Base-by-base conservation (phyloP, 2,888 invertebrate genomes). In the Dyspetes luteomarginatus region DNA sequence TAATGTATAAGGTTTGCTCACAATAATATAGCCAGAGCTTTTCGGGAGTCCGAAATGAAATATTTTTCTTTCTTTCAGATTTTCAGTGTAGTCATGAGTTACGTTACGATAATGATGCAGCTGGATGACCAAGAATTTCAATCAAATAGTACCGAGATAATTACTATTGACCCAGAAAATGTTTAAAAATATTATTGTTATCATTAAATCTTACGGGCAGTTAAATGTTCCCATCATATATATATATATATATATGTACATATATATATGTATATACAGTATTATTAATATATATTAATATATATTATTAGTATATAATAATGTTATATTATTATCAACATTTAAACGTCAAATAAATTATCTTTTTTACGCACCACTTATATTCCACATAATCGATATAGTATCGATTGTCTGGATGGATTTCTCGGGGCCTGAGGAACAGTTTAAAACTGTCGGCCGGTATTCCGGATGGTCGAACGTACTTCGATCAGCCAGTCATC, bases 41-140 rank as follows among this genome's bases (percentile, higher is more conserved):
- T 36, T 15, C 36, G 5, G 7, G 48, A 48, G 17, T 17, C 17
- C n/a, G n/a, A n/a, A n/a, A 2, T 7, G 7, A 17, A 15, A 2
- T 2, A 19, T 17, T 15, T 3, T 19, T 19, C 0, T 48, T 48
- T 48, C 0, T 5, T 0, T 48, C 48, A 48, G 48, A 15, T 48
- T 48, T 48, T 19, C 3, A 48, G 81, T 1, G 28, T 41, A 15
- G 60, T 78, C 19, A 48, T 78, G 5, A 71, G 68, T 4, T 84
- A 84, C 28, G 71, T 82, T 0, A 80, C 80, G 24, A 69, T 84
- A 12, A 84, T 84, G 82, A 60, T 82, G 15, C 84, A 84, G 43
- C 28, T 82, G 45, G 83, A 81, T 9, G 52, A 52, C 2, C 9
- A 24, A 17, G 17, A 28, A 1, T 17, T 17, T 19, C n/a, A 4